phyloP scores from a whole-genome alignment of 2,888 invertebrate species.

The Teleiodes luculella region DNA sequence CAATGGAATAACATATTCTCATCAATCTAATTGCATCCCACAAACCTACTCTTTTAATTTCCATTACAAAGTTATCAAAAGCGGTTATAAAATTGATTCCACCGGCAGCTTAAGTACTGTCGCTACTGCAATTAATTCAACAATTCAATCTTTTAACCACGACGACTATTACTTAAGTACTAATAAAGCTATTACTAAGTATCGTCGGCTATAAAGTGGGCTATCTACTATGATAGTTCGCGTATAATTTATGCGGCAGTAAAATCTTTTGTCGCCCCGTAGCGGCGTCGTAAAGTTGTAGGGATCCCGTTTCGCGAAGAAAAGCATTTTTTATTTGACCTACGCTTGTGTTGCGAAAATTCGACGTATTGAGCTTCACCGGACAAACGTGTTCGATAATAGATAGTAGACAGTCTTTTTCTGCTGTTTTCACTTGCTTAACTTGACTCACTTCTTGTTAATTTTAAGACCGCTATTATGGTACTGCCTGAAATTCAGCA shows the following conservation, averaged over 20 bases:
- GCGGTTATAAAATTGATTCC: neutral
- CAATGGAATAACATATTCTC: too few species aligned
- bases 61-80: neutral
- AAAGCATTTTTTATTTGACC: too few species aligned
- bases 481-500: too few species aligned
- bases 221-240: slow-evolving; percentile 29
- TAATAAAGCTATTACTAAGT: slow-evolving; percentile 27
- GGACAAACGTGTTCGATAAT: too few species aligned
- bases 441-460: too few species aligned
- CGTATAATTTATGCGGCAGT: slow-evolving; percentile 43
- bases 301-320: neutral
- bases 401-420: too few species aligned
- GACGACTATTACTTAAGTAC: slow-evolving; percentile 17
- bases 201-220: slow-evolving; percentile 21
- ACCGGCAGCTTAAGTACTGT: neutral
- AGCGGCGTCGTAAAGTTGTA: slow-evolving; percentile 32
- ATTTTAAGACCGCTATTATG: too few species aligned
- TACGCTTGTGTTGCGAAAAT: too few species aligned
- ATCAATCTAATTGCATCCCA: too few species aligned
- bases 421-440: too few species aligned
- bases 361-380: too few species aligned
- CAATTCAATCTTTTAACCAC: slow-evolving; percentile 3
- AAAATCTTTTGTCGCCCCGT: slow-evolving; percentile 44
- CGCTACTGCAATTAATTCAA: neutral
- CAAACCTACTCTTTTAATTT: neutral